Evolutionary conservation across 64 coral and sea anemone species (phyloP), one percentile per base, ranked within the genome.

Genomic region (Actinia tenebrosa): DNA sequence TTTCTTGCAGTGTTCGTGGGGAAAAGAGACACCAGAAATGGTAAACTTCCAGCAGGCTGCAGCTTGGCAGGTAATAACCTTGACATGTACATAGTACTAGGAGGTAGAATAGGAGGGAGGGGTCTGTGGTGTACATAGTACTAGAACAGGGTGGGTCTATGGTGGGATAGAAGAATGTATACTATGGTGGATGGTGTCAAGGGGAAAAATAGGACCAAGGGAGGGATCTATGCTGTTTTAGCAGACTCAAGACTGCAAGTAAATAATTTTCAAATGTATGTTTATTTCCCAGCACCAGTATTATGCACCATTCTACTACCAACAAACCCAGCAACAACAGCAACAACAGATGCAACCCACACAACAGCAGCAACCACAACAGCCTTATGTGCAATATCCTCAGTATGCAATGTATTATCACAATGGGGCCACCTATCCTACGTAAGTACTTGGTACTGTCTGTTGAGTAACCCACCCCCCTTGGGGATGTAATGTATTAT

Each of bases 1-100:
- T 47, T 60, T 89, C 30, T 82, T 25, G 44, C 78, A 94, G 93
- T 94, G 93, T 85, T 94, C 93, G 47, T 94, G 93, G 93, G 93
- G 93, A 16, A 94, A 94, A 83, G 93, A 94, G 79, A 89, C 80
- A 50, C 85, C 84, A 85, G 88, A 90, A 71, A 55, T 90, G 19
- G 53, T 53, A 42, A 89, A 94, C 45, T 56, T 63, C 18, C 89
- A 94, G 58, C 77, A 79, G 15, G 26, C 84, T 50, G 64, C 81
- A 66, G 87, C 89, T 18, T 89, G 89, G 85, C 93, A 94, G 42
- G 82, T 79, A 79, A 84, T 56, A 53, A 55, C 53, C 53, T 69
- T 91, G 6, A 71, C 0, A 26, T 8, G 53, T 55, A 55, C 53
- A 55, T 55, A 55, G n/a, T n/a, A 54, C 53, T 54, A 54, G 53